These are phyloP conservation scores for Clarias macrocephalus DNA, from an alignment of 2,113 vertebrate genomes.

Conservation along the genomic window DNA sequence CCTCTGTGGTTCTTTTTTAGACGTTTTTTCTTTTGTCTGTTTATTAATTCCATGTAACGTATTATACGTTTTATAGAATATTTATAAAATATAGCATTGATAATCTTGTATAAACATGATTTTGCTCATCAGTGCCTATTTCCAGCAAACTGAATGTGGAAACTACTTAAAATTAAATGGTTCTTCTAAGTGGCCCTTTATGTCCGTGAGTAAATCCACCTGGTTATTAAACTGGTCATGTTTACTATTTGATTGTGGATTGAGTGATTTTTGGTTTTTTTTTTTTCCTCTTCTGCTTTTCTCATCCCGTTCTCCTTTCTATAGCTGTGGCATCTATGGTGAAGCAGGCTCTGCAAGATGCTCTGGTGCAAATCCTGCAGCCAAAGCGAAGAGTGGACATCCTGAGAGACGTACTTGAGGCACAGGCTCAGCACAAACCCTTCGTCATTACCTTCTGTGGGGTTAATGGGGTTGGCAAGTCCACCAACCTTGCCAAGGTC, in stretches of 20 bases:
- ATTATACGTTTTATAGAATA: no score
- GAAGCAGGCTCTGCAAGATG: constrained; percentile 94
- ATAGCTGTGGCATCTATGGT: constrained; percentile 94
- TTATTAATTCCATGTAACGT: no score
- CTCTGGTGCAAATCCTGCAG: constrained; percentile 96
- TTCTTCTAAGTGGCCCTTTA: background rate
- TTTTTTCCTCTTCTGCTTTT: background rate
- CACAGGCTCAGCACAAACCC: constrained; percentile 83
- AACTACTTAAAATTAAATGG: background rate
- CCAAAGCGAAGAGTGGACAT: constrained; percentile 94
- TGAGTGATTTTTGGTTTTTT: background rate
- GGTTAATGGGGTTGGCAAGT: constrained; percentile 95
- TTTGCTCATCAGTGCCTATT: background rate
- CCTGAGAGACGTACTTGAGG: constrained; percentile 92
- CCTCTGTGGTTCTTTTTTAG: no score
- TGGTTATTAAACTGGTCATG: background rate
- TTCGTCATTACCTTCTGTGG: constrained; percentile 95
- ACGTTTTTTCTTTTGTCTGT: no score
- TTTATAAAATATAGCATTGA: no score
- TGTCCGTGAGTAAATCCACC: background rate
- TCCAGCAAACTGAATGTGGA: background rate
- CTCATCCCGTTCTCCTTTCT: background rate
- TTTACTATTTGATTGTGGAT: background rate
- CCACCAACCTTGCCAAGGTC: constrained; percentile 96
- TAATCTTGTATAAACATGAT: no score